Conservation (phyloP, 2,888 invertebrate species). For the Eristalinus sepulchralis region DNA sequence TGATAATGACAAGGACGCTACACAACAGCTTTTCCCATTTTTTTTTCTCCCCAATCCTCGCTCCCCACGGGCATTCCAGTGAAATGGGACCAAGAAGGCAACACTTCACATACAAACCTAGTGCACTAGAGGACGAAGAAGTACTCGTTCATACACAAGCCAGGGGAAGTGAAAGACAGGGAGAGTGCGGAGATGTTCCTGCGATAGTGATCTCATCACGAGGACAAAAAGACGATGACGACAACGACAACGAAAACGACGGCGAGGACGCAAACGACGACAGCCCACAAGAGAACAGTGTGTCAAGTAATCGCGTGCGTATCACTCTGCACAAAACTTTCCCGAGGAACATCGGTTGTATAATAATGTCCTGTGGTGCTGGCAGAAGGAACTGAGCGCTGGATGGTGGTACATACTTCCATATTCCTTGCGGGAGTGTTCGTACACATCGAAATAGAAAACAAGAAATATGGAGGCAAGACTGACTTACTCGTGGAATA, state of each 20-base stretch:
- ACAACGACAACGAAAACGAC: neutral
- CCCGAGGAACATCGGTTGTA: conserved; percentile 4
- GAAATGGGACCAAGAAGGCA: conserved; percentile 6
- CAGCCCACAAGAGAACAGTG: conserved; percentile 8
- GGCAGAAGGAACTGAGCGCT: neutral
- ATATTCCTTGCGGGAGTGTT: conserved; percentile 30
- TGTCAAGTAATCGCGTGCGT: conserved; percentile 29
- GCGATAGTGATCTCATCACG: conserved; percentile 42
- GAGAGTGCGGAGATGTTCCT: conserved; percentile 24
- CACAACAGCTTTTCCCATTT: conserved; percentile 38
- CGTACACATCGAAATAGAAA: neutral
- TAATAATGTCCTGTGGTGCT: conserved; percentile 1
- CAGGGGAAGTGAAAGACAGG: conserved; percentile 8
- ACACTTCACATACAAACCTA: conserved; percentile 51
- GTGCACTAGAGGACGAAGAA: conserved; percentile 20
- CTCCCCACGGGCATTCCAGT: conserved; percentile 22
- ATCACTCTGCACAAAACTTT: neutral
- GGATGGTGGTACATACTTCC: neutral
- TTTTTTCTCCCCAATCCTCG: conserved; percentile 5
- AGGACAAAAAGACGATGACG: conserved; percentile 1
- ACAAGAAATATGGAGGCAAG: conserved; percentile 4
- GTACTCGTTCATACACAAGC: neutral
- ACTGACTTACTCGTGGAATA: neutral
- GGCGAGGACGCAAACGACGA: neutral
- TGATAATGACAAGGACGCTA: conserved; percentile 57